phyloP scores from a whole-genome alignment of 2,888 invertebrate species.

The Pseudolycoriella hygida region DNA sequence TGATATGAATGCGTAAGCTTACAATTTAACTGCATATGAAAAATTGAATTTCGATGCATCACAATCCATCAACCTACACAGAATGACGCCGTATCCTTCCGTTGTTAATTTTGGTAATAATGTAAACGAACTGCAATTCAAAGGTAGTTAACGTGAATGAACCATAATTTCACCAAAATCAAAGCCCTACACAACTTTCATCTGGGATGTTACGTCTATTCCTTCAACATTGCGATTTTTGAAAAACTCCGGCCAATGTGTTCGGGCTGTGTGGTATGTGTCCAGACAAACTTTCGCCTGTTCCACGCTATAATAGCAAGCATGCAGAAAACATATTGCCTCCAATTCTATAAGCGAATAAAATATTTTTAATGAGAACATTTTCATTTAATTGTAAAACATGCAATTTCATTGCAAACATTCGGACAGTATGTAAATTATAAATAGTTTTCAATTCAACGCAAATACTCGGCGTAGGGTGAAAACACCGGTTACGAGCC shows the following conservation, averaged over 20 bases:
- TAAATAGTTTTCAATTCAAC: too few species aligned
- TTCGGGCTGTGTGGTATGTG: slow-evolving; percentile 44
- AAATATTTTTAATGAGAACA: too few species aligned
- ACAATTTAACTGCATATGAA: slow-evolving; percentile 31
- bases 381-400: too few species aligned
- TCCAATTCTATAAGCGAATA: slow-evolving; percentile 30
- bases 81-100: slow-evolving; percentile 37
- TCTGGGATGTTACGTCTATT: slow-evolving; percentile 29
- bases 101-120: slow-evolving; percentile 33
- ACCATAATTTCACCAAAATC: not conserved
- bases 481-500: too few species aligned
- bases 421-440: too few species aligned
- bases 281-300: slow-evolving; percentile 52
- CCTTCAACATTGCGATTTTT: slow-evolving; percentile 35
- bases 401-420: too few species aligned
- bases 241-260: slow-evolving; percentile 47
- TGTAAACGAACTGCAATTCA: slow-evolving; percentile 29
- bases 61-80: slow-evolving; percentile 34
- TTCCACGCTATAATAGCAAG: slow-evolving; percentile 48
- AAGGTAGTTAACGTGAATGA: too few species aligned
- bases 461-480: too few species aligned
- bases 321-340: slow-evolving; percentile 46
- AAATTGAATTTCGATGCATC: slow-evolving; percentile 42
- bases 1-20: too few species aligned
- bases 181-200: slow-evolving; percentile 34